A percentile compares a stretch with the other conserved stretches of the same genome.
Evolutionary conservation across 2,797 vertebrate genomes (phyloP).

Genomic region (Trematomus bernacchii): DNA sequence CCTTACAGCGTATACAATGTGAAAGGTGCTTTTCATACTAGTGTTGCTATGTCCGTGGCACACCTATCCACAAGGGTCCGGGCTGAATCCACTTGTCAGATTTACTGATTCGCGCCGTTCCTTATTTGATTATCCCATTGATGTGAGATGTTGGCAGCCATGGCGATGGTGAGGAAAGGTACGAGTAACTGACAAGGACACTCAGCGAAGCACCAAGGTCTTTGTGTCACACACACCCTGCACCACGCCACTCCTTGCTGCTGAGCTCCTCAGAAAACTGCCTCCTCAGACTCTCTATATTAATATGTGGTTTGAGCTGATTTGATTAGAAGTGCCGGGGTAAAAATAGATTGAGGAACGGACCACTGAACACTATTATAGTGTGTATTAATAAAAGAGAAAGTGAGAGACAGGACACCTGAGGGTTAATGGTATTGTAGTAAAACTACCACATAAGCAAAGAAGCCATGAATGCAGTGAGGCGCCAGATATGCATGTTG

Average conservation of each 20-base stretch:
- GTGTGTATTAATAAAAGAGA: slow-evolving; percentile 39
- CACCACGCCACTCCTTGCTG: slow-evolving; percentile 55
- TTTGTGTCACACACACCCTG: slow-evolving; percentile 51
- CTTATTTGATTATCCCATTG: slow-evolving; percentile 78
- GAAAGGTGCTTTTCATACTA: neutral
- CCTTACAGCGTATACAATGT: neutral
- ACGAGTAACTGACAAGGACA: slow-evolving; percentile 81
- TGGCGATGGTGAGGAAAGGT: slow-evolving; percentile 72
- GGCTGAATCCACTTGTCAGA: slow-evolving; percentile 67
- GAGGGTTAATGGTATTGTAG: slow-evolving; percentile 67
- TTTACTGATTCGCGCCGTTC: slow-evolving; percentile 68
- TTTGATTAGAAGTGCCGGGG: slow-evolving; percentile 66
- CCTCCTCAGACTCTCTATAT: slow-evolving; percentile 66
- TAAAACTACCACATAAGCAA: slow-evolving; percentile 59
- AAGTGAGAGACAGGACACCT: slow-evolving; percentile 51
- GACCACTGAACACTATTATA: slow-evolving; percentile 38
- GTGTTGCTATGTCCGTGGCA: slow-evolving; percentile 12
- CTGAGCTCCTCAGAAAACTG: slow-evolving; percentile 76
- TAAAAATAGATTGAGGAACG: slow-evolving; percentile 64
- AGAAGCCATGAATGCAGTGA: slow-evolving; percentile 21
- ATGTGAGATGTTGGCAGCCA: slow-evolving; percentile 72
- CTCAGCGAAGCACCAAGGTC: slow-evolving; percentile 69
- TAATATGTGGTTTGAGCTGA: slow-evolving; percentile 67
- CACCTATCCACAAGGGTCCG: slow-evolving; percentile 24
- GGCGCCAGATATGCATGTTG: slow-evolving; percentile 16